These are phyloP conservation scores for Chroicocephalus ridibundus DNA, from an alignment of 2,113 vertebrate species.

Conservation along the genomic window DNA sequence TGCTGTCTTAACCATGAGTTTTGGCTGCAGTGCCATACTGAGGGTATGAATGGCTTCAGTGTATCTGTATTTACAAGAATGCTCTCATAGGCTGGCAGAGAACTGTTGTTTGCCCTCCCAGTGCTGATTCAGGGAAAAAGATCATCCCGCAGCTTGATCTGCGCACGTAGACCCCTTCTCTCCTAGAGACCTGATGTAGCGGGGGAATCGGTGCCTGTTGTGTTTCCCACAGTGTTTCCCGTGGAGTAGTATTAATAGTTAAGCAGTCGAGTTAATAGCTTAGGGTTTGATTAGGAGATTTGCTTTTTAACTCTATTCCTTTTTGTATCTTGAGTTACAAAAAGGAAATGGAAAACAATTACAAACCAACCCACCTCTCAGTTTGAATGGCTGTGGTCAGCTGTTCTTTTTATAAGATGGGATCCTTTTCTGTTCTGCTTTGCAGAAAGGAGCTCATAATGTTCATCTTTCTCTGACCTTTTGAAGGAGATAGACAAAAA, in stretches of 20 bases:
- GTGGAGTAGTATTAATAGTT: background rate
- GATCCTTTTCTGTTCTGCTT: background rate
- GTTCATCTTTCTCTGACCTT: background rate
- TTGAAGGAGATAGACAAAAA: background rate
- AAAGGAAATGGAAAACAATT: background rate
- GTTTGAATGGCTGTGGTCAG: background rate
- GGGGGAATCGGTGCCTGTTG: background rate
- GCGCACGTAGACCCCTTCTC: accelerated
- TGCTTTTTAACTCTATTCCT: background rate
- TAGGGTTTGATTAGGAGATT: background rate
- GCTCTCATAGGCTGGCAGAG: conserved; percentile 39
- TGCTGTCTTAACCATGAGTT: conserved; percentile 26
- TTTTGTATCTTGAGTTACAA: background rate
- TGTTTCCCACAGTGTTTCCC: background rate
- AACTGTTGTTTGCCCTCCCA: background rate
- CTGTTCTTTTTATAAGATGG: background rate
- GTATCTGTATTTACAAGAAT: conserved; percentile 29
- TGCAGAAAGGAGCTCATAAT: background rate
- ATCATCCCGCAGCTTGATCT: background rate
- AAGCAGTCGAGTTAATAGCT: background rate
- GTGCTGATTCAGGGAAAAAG: conserved; percentile 22
- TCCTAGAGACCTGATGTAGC: background rate
- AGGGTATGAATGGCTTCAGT: conserved; percentile 49
- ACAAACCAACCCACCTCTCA: background rate
- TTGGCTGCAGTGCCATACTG: background rate